Percentiles rank a stretch among this genome's conserved stretches.
Evolutionary conservation across 2,113 vertebrate genomes (phyloP).

Genomic region (Rhea americana): DNA sequence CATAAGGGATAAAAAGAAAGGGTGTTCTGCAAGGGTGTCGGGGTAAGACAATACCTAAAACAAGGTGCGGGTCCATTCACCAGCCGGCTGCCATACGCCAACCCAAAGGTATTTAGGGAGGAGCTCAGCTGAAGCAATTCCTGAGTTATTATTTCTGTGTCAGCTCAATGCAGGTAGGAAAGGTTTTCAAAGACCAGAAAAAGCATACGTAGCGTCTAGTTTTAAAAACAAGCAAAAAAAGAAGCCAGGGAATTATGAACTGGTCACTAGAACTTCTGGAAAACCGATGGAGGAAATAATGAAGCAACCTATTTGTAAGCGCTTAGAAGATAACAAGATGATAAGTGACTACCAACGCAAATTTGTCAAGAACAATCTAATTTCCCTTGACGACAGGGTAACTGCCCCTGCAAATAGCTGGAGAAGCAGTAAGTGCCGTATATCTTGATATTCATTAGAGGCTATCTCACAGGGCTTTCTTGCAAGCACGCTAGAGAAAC

Average conservation of each 20-base stretch:
- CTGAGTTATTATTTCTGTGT: background rate
- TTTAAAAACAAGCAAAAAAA: background rate
- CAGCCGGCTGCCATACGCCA: background rate
- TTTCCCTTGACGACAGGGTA: constrained; percentile 40
- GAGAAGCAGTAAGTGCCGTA: constrained; percentile 1
- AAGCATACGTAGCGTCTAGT: background rate
- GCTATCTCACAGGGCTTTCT: constrained; percentile 6
- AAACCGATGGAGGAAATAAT: constrained; percentile 63
- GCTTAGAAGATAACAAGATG: constrained; percentile 69
- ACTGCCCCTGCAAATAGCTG: constrained; percentile 37
- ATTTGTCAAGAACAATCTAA: constrained; percentile 67
- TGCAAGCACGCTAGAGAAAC: background rate
- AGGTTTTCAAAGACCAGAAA: background rate
- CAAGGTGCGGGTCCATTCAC: background rate
- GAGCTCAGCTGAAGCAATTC: background rate
- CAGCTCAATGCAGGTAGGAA: background rate
- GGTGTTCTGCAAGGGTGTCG: background rate
- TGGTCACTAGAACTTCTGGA: background rate
- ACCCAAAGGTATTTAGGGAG: background rate
- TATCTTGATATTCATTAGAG: constrained; percentile 52
- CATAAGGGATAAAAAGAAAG: background rate
- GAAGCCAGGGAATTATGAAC: constrained; percentile 22
- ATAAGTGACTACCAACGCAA: constrained; percentile 57
- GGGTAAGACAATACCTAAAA: background rate
- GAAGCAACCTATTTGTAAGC: constrained; percentile 61